Evolutionary conservation across 2,797 vertebrate species (phyloP).

Genomic region (Manis crassicaudata): DNA sequence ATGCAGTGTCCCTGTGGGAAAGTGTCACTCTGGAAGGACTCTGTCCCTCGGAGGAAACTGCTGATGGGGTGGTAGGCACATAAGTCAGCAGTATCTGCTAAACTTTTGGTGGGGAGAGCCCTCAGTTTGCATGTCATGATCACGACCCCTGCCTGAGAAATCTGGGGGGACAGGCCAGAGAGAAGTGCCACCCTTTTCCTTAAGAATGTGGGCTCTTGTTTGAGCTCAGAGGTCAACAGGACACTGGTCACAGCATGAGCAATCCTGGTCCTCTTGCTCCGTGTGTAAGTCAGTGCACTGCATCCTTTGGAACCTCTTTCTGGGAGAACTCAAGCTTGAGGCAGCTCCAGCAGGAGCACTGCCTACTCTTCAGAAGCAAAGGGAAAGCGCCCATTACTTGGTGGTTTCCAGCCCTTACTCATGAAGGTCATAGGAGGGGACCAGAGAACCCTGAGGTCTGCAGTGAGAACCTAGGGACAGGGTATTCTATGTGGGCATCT

Average conservation of each 20-base stretch:
- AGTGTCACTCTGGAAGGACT: not conserved
- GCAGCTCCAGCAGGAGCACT: not conserved
- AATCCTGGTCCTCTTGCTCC: not conserved
- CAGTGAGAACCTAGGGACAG: not conserved
- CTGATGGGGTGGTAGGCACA: accelerated
- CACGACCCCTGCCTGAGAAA: not conserved
- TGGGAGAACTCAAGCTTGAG: not conserved
- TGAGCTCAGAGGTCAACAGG: not conserved
- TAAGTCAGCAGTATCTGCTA: not conserved
- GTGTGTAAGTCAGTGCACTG: not conserved
- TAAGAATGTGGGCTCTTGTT: accelerated
- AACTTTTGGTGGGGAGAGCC: not conserved
- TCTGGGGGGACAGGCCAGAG: not conserved
- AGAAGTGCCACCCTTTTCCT: not conserved
- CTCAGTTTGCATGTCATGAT: not conserved
- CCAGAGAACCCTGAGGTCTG: not conserved
- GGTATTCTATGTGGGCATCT: accelerated
- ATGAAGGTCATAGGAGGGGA: not conserved
- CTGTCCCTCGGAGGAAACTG: not conserved
- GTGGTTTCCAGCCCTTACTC: not conserved
- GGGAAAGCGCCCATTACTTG: not conserved
- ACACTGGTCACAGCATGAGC: not conserved
- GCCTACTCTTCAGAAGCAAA: not conserved
- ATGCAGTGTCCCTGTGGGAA: not conserved
- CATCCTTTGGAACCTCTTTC: not conserved